Evolutionary conservation across 2,797 vertebrate species (phyloP).

Genomic region (Remorina albescens): DNA sequence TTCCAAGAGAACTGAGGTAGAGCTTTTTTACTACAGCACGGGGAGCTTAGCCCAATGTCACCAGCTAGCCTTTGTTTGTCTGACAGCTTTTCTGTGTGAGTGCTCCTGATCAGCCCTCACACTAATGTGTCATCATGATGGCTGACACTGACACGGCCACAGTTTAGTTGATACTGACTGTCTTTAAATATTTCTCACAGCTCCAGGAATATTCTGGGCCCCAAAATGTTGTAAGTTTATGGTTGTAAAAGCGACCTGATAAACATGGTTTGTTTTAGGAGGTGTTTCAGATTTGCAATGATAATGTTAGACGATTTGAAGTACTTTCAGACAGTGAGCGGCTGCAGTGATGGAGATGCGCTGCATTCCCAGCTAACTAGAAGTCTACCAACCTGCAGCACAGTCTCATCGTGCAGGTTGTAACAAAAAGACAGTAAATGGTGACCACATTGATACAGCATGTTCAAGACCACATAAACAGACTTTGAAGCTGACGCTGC

Average conservation of each 20-base stretch:
- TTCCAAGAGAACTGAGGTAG: too few relatives aligned
- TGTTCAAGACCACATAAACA: neutral
- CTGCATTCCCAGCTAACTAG: neutral
- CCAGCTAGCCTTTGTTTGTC: neutral
- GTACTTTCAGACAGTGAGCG: neutral
- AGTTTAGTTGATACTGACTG: neutral
- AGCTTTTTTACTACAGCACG: too few relatives aligned
- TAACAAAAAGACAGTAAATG: too few relatives aligned
- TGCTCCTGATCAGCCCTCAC: neutral
- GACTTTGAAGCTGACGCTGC: neutral
- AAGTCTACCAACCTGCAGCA: neutral
- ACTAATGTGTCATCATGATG: neutral
- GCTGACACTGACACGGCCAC: neutral
- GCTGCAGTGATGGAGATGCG: neutral
- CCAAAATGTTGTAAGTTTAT: neutral
- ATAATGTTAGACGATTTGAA: neutral
- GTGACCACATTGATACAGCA: neutral
- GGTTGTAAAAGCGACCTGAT: neutral
- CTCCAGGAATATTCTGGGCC: neutral
- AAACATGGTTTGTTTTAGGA: neutral
- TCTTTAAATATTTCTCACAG: neutral
- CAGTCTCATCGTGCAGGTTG: neutral
- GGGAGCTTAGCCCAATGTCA: neutral
- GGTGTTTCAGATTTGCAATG: neutral
- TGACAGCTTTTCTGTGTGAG: neutral